These are phyloP conservation scores for Leptopilina boulardi DNA, from an alignment of 1,140 invertebrate species.

Conservation along the genomic window DNA sequence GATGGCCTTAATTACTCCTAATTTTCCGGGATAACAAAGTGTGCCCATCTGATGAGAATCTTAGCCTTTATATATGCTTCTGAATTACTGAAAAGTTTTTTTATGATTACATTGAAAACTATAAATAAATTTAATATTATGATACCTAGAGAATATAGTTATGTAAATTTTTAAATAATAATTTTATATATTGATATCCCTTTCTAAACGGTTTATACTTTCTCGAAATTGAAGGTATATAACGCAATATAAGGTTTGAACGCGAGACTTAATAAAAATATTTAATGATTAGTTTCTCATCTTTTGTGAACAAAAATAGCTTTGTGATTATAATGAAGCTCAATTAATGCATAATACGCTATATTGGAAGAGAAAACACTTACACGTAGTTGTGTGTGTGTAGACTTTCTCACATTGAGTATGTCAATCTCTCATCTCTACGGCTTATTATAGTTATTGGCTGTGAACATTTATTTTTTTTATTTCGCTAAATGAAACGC, in stretches of 20 bases:
- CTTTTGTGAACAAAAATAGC: conserved; percentile 9
- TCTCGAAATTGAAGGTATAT: not conserved
- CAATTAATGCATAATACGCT: conserved; percentile 8
- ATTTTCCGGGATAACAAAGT: conserved; percentile 2
- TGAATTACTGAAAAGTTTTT: not conserved
- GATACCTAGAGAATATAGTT: too few relatives aligned
- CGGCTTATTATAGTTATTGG: conserved; percentile 22
- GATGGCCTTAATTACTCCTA: conserved; percentile 28
- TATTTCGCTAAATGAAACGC: conserved; percentile 7
- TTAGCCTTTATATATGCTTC: not conserved
- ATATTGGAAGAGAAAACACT: conserved; percentile 27
- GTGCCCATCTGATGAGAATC: not conserved
- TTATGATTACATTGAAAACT: not conserved
- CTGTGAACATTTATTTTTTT: not conserved
- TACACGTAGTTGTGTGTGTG: not conserved
- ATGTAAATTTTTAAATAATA: not conserved
- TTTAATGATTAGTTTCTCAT: conserved; percentile 25
- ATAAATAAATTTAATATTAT: too few relatives aligned
- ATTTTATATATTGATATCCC: not conserved
- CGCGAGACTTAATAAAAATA: not conserved
- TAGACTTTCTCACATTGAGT: conserved; percentile 10
- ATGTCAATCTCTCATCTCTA: not conserved
- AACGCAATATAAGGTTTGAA: not conserved
- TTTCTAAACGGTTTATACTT: conserved; percentile 6
- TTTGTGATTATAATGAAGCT: conserved; percentile 27